Conservation (phyloP, 2,888 invertebrate genomes). For the Himalopsyche tibetana region DNA sequence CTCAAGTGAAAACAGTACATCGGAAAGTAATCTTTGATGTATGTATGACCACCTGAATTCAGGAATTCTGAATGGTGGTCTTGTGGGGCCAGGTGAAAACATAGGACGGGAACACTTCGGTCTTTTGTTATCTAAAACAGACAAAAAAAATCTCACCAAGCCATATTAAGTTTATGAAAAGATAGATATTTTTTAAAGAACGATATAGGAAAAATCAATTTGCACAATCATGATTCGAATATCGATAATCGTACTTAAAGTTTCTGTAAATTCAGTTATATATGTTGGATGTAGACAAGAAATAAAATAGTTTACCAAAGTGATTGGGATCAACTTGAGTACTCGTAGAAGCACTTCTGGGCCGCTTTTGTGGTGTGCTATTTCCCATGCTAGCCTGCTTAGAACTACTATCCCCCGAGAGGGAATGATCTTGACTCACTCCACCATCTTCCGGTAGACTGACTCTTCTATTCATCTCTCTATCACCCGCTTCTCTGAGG, state of each 20-base stretch:
- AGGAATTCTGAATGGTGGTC: conserved; percentile 98
- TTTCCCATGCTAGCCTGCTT: conserved; percentile 65
- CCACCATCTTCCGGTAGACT: conserved; percentile 79
- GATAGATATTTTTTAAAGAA: background rate
- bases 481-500: conserved; percentile 71
- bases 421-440: conserved; percentile 72
- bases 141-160: conserved; percentile 12
- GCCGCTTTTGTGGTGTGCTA: conserved; percentile 82
- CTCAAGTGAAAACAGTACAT: conserved; percentile 97
- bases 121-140: conserved; percentile 74
- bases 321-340: conserved; percentile 91
- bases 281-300: background rate
- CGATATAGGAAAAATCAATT: too few species aligned
- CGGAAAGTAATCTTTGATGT: conserved; percentile 96
- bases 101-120: conserved; percentile 88
- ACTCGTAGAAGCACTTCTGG: conserved; percentile 87
- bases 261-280: too few species aligned
- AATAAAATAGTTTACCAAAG: conserved; percentile 80
- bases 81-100: conserved; percentile 94
- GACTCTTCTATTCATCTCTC: conserved; percentile 76
- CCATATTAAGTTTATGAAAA: background rate
- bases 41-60: conserved; percentile 99
- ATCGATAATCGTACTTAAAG: too few species aligned
- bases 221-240: too few species aligned
- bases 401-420: conserved; percentile 63